Evolutionary conservation across 2,888 invertebrate genomes (phyloP), one percentile per base, ranked within the genome.

Genomic region (Augochlorella aurata): DNA sequence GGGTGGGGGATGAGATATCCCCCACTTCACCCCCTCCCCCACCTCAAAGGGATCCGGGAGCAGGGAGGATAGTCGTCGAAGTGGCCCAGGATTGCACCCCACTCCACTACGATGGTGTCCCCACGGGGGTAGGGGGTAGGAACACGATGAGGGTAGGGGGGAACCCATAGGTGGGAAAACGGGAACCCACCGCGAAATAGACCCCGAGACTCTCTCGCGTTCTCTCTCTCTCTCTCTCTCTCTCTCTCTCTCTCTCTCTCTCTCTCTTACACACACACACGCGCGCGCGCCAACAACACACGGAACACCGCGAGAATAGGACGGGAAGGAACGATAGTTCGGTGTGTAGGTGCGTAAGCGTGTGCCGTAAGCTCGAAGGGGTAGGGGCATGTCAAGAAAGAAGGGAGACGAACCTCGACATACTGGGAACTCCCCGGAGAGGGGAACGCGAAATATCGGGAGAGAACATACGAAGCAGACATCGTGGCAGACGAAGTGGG

Each of bases 351-450:
- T 81, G 82, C 68, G 74, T 74, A 71, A 78, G 73, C 66, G 77
- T 71, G 84, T 79, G 67, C 63, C 70, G 81, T 82, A 70, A 81
- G 79, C 84, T 71, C 81, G 67, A 83, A 83, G 81, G 88, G 92
- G 91, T 90, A 91, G 91, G 91, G 92, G 91, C 85, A 90, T 83
- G 86, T 87, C 91, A 91, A 91, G 91, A 91, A 91, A 91, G 91
- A 91, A 91, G 91, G 91, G 91, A 91, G 91, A 91, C 90, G 85
- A 89, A 87, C 86, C 89, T 84, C 88, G 87, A 87, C 88, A 87
- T 86, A 83, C 87, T 83, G 73, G 82, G 84, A 87, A 80, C 83
- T 88, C 89, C 89, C 88, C 76, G 90, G 86, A 87, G 88, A 90
- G 89, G 90, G 89, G 91, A 88, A 87, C 86, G 87, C 86, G 90